Base-by-base conservation (phyloP, 2,113 vertebrate species). In the Nymphicus hollandicus region DNA sequence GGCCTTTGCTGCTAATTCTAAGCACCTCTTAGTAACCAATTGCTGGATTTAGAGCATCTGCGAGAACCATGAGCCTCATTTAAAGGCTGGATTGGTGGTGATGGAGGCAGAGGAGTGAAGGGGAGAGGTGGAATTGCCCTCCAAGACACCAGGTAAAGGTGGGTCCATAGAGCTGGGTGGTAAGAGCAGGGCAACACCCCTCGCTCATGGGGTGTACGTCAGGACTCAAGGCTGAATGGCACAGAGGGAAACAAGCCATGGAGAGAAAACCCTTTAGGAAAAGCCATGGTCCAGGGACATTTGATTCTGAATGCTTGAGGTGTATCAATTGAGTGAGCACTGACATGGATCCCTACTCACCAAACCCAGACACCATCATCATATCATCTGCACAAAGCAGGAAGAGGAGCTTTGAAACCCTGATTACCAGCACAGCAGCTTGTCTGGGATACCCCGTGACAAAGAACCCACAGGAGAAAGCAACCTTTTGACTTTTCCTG, bases 21-120 rank as follows among this genome's bases (percentile, higher is more conserved):
- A 68, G 71, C 2, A 6, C 10, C 53, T 37, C 60, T 86, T 11
- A 44, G 92, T 56, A 90, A 94, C 63, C 68, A 81, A 9, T 12
- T 16, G 37, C 95, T 97, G 88, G 92, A 86, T 93, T 86, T 93
- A 93, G 71, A 19, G 37, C 11, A 33, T 49, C 33, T 13, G 52
- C 58, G 49, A 65, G 84, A 47, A 91, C 82, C 65, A 24, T 0
- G 29, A 85, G 65, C 81, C 43, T 46, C 0, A 0, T 65, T 73
- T 28, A 37, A 86, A 70, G 81, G 53, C 44, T 43, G 66, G 35
- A 13, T 15, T 39, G n/a, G 73, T 69, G 71, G 20, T 79, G 89
- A 44, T 1, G 5, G 87, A 71, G 47, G 87, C 44, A 52, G 53
- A 69, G 65, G 60, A 47, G 27, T 1, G 37, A 70, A 44, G 39